phyloP scores from a whole-genome alignment of 2,888 invertebrate genomes.

The Diachrysia chrysitis region DNA sequence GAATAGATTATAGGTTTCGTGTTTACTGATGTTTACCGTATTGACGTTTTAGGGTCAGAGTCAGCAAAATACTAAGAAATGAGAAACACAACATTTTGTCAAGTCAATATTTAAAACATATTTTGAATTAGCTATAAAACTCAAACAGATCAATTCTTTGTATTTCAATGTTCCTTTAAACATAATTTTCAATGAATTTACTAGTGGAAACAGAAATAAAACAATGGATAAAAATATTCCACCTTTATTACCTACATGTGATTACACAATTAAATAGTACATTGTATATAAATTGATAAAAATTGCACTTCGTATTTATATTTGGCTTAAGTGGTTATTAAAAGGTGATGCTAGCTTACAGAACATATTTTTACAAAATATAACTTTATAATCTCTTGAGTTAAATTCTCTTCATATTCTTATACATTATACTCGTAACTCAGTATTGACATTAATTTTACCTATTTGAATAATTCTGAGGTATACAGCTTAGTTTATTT shows the following conservation, averaged over 20 bases:
- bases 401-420: not conserved
- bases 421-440: no score
- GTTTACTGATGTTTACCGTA: not conserved
- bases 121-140: no score
- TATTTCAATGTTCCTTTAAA: no score
- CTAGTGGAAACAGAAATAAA: not conserved
- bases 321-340: conserved; percentile 21
- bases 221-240: conserved; percentile 15
- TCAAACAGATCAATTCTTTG: no score
- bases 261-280: conserved; percentile 30
- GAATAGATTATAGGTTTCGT: not conserved
- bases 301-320: conserved; percentile 13
- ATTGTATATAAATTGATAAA: conserved; percentile 35
- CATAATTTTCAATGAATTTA: no score
- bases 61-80: not conserved
- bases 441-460: no score
- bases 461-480: no score
- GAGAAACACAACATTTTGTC: no score
- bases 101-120: no score
- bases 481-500: no score
- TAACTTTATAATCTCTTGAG: not conserved
- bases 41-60: not conserved
- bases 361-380: not conserved
- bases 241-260: conserved; percentile 36
- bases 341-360: not conserved